Percentiles rank a stretch among this genome's conserved stretches.
These are phyloP conservation scores for Delia radicum DNA, from an alignment of 1,140 invertebrate species.

Conservation along the genomic window DNA sequence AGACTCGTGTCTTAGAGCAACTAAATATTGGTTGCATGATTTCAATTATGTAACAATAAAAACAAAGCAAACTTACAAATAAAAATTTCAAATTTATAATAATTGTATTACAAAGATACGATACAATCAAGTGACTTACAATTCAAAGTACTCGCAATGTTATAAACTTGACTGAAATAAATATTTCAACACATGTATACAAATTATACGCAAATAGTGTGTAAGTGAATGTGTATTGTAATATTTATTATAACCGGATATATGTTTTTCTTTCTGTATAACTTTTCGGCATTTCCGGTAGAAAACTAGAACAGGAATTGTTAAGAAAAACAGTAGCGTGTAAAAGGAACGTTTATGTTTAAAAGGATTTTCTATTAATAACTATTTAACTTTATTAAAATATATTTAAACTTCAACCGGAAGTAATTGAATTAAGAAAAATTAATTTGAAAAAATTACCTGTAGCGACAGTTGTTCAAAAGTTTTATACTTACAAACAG, in stretches of 20 bases:
- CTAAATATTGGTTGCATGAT: too few relatives aligned
- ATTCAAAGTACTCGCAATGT: too few relatives aligned
- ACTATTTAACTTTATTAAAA: background rate
- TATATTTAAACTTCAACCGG: background rate
- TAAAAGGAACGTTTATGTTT: background rate
- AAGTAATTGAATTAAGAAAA: background rate
- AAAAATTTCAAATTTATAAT: too few relatives aligned
- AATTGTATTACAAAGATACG: too few relatives aligned
- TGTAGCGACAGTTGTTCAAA: background rate
- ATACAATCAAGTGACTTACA: too few relatives aligned
- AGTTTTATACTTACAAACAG: background rate
- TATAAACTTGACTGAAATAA: too few relatives aligned
- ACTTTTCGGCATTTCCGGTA: background rate
- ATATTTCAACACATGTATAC: too few relatives aligned
- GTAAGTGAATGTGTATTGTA: background rate
- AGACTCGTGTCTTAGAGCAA: too few relatives aligned
- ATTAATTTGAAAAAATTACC: background rate
- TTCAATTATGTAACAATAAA: too few relatives aligned
- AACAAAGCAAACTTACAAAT: too few relatives aligned
- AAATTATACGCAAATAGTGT: too few relatives aligned
- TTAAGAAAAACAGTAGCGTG: background rate
- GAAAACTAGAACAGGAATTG: background rate
- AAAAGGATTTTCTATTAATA: background rate
- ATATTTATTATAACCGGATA: constrained; percentile 2
- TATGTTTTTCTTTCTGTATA: background rate